A percentile compares a stretch with the other conserved stretches of the same genome.
These are phyloP conservation scores for Tupiocoris notatus DNA, from an alignment of 2,888 invertebrate genomes.

Conservation along the genomic window DNA sequence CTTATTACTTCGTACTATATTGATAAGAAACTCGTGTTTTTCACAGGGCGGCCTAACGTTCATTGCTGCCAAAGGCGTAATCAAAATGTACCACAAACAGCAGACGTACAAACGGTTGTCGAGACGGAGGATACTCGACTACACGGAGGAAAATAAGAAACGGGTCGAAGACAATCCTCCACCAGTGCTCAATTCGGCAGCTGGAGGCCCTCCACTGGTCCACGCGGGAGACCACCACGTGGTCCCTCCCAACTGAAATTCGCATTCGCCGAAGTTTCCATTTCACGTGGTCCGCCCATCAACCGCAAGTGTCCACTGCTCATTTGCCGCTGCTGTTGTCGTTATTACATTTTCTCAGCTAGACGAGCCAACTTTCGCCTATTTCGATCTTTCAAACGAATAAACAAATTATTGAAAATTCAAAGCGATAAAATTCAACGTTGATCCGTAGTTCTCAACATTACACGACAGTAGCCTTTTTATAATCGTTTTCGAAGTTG, in stretches of 20 bases:
- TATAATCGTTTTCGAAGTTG: too few relatives aligned
- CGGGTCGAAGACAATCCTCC: slow-evolving; percentile 33
- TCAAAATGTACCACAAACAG: slow-evolving; percentile 95
- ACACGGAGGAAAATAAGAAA: slow-evolving; percentile 54
- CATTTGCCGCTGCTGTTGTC: background rate
- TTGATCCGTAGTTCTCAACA: too few relatives aligned
- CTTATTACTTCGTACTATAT: background rate
- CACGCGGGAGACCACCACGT: slow-evolving; percentile 16
- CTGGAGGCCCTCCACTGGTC: background rate
- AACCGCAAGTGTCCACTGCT: too few relatives aligned
- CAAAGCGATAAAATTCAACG: too few relatives aligned
- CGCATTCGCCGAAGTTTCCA: background rate
- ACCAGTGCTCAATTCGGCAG: background rate
- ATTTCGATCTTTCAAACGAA: background rate
- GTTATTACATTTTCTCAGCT: background rate
- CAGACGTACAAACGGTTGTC: slow-evolving; percentile 89
- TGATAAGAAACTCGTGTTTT: too few relatives aligned
- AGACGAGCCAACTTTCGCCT: background rate
- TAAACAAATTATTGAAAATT: too few relatives aligned
- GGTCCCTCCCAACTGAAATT: background rate
- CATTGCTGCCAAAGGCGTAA: slow-evolving; percentile 85
- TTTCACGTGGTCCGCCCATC: background rate
- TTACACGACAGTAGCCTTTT: too few relatives aligned
- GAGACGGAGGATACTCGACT: slow-evolving; percentile 86
- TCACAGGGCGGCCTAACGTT: slow-evolving; percentile 80